phyloP scores from a whole-genome alignment of 2,888 invertebrate genomes.

The Sesia apiformis region DNA sequence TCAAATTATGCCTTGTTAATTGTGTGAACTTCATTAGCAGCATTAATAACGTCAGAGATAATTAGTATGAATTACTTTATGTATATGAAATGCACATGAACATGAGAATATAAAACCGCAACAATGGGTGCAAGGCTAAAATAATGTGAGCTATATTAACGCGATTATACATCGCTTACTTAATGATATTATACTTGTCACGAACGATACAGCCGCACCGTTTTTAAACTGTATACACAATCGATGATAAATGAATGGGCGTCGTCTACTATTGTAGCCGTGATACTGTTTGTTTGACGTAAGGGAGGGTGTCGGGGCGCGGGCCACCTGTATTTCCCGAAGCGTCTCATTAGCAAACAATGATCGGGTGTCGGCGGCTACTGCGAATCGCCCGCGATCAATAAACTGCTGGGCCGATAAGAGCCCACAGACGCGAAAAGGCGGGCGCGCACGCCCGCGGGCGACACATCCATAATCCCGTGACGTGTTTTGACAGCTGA shows the following conservation, averaged over 20 bases:
- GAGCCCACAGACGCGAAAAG: constrained; percentile 14
- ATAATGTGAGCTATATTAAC: neutral
- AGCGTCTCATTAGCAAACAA: constrained; percentile 65
- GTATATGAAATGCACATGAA: neutral
- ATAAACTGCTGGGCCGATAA: constrained; percentile 39
- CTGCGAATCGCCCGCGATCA: constrained; percentile 26
- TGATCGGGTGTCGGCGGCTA: constrained; percentile 32
- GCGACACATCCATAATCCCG: constrained; percentile 66
- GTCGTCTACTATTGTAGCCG: constrained; percentile 20
- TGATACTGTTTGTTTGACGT: constrained; percentile 42
- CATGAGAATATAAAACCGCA: constrained; percentile 11
- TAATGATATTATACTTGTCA: neutral
- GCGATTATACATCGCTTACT: neutral
- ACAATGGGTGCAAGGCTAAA: constrained; percentile 7
- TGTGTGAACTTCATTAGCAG: constrained; percentile 9
- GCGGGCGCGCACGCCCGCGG: constrained; percentile 29
- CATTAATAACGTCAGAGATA: neutral
- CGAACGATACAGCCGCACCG: neutral
- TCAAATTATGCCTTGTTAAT: constrained; percentile 8
- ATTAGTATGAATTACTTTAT: neutral
- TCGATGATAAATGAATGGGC: constrained; percentile 29
- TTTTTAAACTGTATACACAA: constrained; percentile 5
- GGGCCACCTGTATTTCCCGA: constrained; percentile 44
- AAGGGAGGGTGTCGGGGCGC: constrained; percentile 16
- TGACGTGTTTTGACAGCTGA: constrained; percentile 65